Percentiles rank a stretch among this genome's conserved stretches.
Evolutionary conservation across 2,113 vertebrate species (phyloP).

Genomic region (Atlantisia rogersi): DNA sequence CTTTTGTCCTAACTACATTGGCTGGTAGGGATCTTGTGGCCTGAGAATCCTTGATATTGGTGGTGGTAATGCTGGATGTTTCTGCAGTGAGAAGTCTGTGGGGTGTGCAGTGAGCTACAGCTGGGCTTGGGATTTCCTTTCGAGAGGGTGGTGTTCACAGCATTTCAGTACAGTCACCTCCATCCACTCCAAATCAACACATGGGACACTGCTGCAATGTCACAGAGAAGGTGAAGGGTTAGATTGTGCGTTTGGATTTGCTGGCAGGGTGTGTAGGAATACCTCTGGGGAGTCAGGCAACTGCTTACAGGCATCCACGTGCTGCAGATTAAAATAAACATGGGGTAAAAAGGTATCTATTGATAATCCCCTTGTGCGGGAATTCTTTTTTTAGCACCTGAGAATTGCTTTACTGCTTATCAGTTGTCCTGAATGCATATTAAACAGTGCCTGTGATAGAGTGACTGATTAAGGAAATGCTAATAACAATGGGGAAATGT

Average conservation of each 20-base stretch:
- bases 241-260: neutral
- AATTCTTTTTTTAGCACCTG: constrained; percentile 5
- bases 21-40: neutral
- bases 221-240: rapidly evolving
- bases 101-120: neutral
- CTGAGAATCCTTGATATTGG: neutral
- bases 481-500: constrained; percentile 39
- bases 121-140: neutral
- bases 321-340: neutral
- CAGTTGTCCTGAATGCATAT: constrained; percentile 30
- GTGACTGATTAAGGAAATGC: constrained; percentile 23
- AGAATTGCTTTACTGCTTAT: constrained; percentile 1
- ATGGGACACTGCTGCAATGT: neutral
- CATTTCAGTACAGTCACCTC: rapidly evolving
- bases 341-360: neutral
- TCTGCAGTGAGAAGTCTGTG: neutral
- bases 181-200: rapidly evolving
- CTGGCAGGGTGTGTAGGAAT: neutral
- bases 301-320: neutral
- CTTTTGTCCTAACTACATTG: neutral
- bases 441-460: neutral
- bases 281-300: neutral
- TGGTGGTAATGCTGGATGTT: rapidly evolving
- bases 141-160: rapidly evolving
- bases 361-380: neutral